Evolutionary conservation across 2,113 vertebrate genomes (phyloP).

Genomic region (Brachirus orientalis): DNA sequence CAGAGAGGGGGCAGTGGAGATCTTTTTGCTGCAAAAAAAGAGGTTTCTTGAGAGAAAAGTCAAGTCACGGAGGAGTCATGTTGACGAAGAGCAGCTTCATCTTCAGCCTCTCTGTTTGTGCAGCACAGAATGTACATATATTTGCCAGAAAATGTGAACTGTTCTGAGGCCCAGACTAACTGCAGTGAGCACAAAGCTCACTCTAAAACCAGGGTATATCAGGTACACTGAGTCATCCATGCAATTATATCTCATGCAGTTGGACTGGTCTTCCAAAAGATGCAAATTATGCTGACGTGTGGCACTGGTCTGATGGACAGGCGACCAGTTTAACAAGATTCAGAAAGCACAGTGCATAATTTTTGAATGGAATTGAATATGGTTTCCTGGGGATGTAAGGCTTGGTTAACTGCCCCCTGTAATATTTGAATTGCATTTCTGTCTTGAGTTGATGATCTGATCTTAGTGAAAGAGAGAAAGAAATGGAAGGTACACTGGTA

Average conservation of each 20-base stretch:
- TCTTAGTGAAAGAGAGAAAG: conserved; percentile 42
- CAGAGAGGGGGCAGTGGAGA: not conserved
- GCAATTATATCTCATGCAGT: rapidly evolving
- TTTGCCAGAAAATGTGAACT: not conserved
- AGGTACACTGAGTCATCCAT: not conserved
- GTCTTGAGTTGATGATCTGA: conserved; percentile 12
- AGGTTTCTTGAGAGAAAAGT: not conserved
- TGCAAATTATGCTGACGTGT: no score
- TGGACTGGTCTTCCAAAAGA: no score
- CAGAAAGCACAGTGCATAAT: not conserved
- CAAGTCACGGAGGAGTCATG: conserved; percentile 6
- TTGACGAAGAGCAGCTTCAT: conserved; percentile 9
- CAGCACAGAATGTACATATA: not conserved
- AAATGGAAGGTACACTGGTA: conserved; percentile 33
- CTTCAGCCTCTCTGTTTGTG: conserved; percentile 1
- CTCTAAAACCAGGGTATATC: conserved; percentile 3
- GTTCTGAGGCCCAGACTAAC: conserved; percentile 2
- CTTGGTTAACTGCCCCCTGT: not conserved
- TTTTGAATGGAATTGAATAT: not conserved
- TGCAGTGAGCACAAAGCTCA: not conserved
- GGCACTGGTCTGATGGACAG: not conserved
- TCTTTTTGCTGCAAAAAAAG: not conserved
- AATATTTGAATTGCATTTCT: not conserved
- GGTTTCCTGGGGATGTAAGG: rapidly evolving
- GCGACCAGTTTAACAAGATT: not conserved